Evolutionary conservation across 2,113 vertebrate species (phyloP), one percentile per base, ranked within the genome.

Genomic region (Nerophis ophidion): DNA sequence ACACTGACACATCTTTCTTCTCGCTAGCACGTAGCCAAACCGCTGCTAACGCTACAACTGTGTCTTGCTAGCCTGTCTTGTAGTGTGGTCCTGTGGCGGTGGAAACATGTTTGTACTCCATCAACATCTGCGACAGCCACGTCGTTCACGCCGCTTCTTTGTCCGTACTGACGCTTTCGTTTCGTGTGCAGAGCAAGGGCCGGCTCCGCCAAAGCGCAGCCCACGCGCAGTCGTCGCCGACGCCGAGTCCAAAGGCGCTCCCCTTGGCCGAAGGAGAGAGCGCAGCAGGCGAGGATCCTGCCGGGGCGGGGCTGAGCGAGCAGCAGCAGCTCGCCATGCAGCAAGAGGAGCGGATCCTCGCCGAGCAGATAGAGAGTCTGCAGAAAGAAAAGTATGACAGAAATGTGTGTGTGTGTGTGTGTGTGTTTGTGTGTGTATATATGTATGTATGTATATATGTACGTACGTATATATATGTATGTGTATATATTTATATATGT

Each of bases 321-420:
- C 93, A 94, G 82, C 93, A 97, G 81, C 92, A 95, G 59, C 87
- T 84, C 1, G 93, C 89, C 8, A 93, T 98, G 92, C 93, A 94
- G 83, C 93, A 94, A 71, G 96, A 98, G 75, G 96, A 98, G 79
- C 87, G 86, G 63, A 92, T 94, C 45, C 86, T 98, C 67, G 92
- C 92, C 0, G 90, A 95, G 73, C 94, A 98, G 87, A 97, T 97
- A 0, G 96, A 98, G 81, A 95, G 81, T 76, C 84, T 98, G 47
- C 94, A 97, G 88, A 97, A 96, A 68, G 94, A 97, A 72, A 98
- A 97, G 96, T 98, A 80, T 78, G 93, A 34, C 7, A 15, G 16
- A 33, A 8, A 44, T 44, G 4, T n/a, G n/a, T n/a, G n/a, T n/a
- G n/a, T n/a, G n/a, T n/a, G n/a, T n/a, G n/a, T n/a, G n/a, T n/a